Evolutionary conservation across 2,113 vertebrate species (phyloP).

Genomic region (Anguilla japonica): DNA sequence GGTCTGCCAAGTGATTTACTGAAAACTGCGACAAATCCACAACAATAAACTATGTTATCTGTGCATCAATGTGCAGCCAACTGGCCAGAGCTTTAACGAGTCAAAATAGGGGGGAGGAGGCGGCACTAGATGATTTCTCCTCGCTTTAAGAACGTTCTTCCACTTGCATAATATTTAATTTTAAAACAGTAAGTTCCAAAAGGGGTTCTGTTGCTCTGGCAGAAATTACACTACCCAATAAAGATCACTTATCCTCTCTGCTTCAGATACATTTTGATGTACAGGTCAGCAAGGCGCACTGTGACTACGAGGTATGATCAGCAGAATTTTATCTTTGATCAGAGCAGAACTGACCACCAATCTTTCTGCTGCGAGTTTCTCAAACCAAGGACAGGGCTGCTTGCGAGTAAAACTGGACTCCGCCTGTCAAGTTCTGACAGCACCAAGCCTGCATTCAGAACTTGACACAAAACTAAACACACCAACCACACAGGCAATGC

Average conservation of each 20-base stretch:
- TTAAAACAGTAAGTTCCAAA: neutral
- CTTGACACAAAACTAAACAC: neutral
- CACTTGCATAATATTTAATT: neutral
- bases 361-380: neutral
- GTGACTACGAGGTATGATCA: neutral
- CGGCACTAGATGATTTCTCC: no score
- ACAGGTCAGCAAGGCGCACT: neutral
- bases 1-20: no score
- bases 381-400: neutral
- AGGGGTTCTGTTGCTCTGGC: neutral
- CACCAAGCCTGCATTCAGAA: neutral
- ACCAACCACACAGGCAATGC: neutral
- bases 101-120: neutral
- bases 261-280: neutral
- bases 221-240: neutral
- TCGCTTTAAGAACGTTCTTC: no score
- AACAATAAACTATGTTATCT: neutral
- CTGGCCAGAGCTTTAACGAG: neutral
- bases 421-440: neutral
- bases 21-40: neutral
- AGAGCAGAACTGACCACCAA: neutral
- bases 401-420: neutral
- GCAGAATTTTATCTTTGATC: neutral
- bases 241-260: neutral
- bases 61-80: neutral